Conservation (phyloP, 2,797 vertebrate genomes). For the Microctenopoma steveboyesi region DNA sequence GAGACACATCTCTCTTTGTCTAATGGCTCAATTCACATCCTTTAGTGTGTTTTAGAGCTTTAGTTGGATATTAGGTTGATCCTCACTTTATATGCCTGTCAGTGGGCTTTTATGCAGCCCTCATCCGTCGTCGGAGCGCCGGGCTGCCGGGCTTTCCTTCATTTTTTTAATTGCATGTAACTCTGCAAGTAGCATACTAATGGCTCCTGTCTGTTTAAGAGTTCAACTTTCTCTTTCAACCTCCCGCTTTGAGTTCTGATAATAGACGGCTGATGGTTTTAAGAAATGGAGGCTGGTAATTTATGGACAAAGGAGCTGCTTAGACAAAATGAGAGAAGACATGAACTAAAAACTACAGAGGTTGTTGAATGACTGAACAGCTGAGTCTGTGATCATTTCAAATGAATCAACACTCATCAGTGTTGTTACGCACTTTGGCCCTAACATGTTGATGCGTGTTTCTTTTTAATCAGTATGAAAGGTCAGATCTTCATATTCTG, state of each 20-base stretch:
- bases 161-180: conserved; percentile 62
- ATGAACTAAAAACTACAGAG: conserved; percentile 23
- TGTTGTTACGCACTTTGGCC: conserved; percentile 69
- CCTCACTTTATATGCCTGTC: conserved; percentile 59
- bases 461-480: conserved; percentile 25
- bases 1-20: conserved; percentile 48
- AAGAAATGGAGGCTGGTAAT: conserved; percentile 33
- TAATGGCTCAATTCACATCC: conserved; percentile 63
- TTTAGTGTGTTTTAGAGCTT: conserved; percentile 58
- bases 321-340: conserved; percentile 26
- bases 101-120: conserved; percentile 56
- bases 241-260: conserved; percentile 27
- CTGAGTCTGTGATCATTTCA: conserved; percentile 49
- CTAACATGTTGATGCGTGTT: conserved; percentile 27
- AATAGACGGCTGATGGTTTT: conserved; percentile 31
- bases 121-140: conserved; percentile 53
- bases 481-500: conserved; percentile 35
- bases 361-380: conserved; percentile 25
- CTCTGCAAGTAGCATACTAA: conserved; percentile 65
- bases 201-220: conserved; percentile 40
- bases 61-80: conserved; percentile 62
- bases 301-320: conserved; percentile 34
- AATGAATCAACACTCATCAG: conserved; percentile 38
- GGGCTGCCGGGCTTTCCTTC: conserved; percentile 43
- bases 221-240: conserved; percentile 33